These are phyloP conservation scores for Nyctibius grandis DNA, from an alignment of 2,797 vertebrate species.

Conservation along the genomic window DNA sequence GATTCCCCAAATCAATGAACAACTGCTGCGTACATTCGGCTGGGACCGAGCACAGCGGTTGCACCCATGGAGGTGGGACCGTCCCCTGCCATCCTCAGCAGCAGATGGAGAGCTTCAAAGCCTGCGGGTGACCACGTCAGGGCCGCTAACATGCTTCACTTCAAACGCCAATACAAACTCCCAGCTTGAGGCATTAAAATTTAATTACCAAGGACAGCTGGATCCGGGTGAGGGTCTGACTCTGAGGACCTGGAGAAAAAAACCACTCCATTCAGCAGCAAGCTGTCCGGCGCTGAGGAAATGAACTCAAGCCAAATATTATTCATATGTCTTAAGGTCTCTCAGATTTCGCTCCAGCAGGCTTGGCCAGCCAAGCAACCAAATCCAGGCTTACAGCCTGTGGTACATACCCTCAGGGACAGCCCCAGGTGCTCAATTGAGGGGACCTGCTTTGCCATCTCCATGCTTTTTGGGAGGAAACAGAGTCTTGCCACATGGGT, in stretches of 20 bases:
- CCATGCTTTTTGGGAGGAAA: neutral
- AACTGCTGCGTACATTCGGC: neutral
- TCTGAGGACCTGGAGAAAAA: neutral
- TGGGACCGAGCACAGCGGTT: neutral
- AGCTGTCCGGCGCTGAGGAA: neutral
- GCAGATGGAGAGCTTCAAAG: neutral
- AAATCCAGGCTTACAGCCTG: neutral
- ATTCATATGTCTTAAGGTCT: neutral
- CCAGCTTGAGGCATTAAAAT: slow-evolving; percentile 17
- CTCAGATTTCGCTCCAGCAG: neutral
- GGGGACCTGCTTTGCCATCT: neutral
- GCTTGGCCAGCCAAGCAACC: neutral
- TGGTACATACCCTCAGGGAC: accelerated
- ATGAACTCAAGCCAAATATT: neutral
- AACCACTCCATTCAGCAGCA: neutral
- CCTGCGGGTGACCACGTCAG: accelerated
- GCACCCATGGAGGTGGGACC: accelerated
- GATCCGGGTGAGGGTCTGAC: neutral
- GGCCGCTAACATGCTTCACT: neutral
- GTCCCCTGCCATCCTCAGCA: accelerated
- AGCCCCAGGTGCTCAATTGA: accelerated
- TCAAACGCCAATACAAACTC: neutral
- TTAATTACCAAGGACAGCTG: slow-evolving; percentile 39
- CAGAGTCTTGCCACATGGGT: neutral
- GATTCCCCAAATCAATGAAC: neutral